Evolutionary conservation across 2,113 vertebrate genomes (phyloP).

Genomic region (Gorsachius goisagi): DNA sequence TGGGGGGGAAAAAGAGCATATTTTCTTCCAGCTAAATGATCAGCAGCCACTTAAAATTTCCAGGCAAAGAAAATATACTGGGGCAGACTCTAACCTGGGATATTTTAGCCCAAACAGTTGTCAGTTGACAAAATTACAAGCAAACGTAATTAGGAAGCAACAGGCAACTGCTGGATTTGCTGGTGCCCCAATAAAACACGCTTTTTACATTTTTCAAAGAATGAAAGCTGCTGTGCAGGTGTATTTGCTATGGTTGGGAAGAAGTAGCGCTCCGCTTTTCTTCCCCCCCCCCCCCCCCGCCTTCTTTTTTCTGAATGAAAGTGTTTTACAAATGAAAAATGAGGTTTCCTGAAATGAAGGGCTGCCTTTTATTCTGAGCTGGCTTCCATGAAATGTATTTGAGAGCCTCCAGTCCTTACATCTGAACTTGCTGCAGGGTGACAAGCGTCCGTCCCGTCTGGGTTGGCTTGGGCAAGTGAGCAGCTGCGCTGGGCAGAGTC

Average conservation of each 20-base stretch:
- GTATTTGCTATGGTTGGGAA: neutral
- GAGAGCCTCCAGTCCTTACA: neutral
- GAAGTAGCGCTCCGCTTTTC: neutral
- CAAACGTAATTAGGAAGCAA: neutral
- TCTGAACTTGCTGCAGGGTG: neutral
- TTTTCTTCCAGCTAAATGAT: slow-evolving; percentile 6
- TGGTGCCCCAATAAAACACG: neutral
- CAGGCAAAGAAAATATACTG: neutral
- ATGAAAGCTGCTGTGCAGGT: neutral
- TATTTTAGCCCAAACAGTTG: neutral
- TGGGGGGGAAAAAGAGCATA: fast-evolving
- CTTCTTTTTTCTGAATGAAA: slow-evolving; percentile 42
- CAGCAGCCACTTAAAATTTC: slow-evolving; percentile 1
- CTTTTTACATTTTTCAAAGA: neutral
- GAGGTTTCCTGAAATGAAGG: slow-evolving; percentile 63
- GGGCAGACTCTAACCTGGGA: neutral
- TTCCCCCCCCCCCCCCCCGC: neutral
- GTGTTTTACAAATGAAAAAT: slow-evolving; percentile 44
- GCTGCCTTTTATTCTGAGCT: neutral
- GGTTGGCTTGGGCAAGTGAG: neutral
- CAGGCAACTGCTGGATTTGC: neutral
- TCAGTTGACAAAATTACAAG: neutral
- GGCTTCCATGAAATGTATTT: slow-evolving; percentile 7
- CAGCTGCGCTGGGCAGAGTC: neutral
- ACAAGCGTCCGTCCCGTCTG: neutral